Evolutionary conservation across 2,797 vertebrate species (phyloP).

Genomic region (Phylloscopus collybita): DNA sequence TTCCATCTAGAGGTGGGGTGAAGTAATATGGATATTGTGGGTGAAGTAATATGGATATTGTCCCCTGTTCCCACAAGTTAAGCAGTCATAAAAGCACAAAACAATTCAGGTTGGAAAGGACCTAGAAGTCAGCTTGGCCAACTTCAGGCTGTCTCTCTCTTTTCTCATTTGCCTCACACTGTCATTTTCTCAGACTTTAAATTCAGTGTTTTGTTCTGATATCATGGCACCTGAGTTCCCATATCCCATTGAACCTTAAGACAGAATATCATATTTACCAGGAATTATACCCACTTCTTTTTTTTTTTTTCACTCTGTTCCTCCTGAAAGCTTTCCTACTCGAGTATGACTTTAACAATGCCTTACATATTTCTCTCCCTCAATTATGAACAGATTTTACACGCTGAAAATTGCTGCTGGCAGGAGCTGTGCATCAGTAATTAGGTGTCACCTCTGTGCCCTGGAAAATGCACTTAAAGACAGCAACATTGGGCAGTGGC

Average conservation of each 20-base stretch:
- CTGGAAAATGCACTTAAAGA: not conserved
- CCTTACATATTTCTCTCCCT: not conserved
- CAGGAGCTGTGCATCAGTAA: not conserved
- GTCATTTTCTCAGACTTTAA: not conserved
- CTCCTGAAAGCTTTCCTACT: not conserved
- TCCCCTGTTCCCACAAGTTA: not conserved
- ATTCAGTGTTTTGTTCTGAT: not conserved
- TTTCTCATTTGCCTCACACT: not conserved
- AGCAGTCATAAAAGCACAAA: not conserved
- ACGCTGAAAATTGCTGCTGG: not conserved
- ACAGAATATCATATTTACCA: not conserved
- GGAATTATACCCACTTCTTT: not conserved
- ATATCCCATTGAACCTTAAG: not conserved
- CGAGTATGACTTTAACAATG: not conserved
- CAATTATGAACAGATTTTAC: not conserved
- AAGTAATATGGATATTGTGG: rapidly evolving
- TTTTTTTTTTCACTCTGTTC: not conserved
- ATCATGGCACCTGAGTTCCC: not conserved
- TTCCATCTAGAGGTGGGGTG: not conserved
- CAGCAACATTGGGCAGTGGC: not conserved
- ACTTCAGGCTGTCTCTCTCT: not conserved
- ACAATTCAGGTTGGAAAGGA: not conserved
- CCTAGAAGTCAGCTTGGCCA: not conserved
- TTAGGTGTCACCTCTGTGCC: not conserved
- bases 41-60: not conserved